Percentiles rank a stretch among this genome's conserved stretches.
Conservation (phyloP, 30 jellyfish, hydroid and myxozoan species). For the Aurelia aurita complex sp. Pacific region DNA sequence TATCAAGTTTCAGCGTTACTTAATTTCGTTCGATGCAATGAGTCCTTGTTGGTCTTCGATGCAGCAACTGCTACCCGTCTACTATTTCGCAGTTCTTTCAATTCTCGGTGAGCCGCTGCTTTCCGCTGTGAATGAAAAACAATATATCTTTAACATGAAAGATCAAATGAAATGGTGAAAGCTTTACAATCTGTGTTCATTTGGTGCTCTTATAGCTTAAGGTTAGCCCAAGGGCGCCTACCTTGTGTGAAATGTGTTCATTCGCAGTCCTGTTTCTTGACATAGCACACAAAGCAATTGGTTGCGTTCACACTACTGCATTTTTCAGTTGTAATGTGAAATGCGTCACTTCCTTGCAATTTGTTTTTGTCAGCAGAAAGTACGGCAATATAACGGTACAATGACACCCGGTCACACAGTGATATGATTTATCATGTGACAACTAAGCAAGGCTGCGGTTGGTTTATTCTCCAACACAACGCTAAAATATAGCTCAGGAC, state of each 20-base stretch:
- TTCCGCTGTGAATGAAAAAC: constrained; percentile 13
- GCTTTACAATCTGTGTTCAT: background rate
- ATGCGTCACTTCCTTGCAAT: too few species aligned
- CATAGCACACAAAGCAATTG: background rate
- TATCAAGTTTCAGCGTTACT: constrained; percentile 6
- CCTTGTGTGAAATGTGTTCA: background rate
- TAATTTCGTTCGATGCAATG: constrained; percentile 15
- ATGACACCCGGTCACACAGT: too few species aligned
- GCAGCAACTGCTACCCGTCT: constrained; percentile 1
- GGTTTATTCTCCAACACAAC: too few species aligned
- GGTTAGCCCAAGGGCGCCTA: background rate
- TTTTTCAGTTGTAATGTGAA: too few species aligned
- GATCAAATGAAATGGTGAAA: background rate
- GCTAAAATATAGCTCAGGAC: too few species aligned
- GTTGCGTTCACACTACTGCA: too few species aligned
- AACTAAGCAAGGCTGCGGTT: too few species aligned
- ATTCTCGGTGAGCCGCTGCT: constrained; percentile 32
- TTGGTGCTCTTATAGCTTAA: background rate
- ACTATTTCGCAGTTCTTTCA: constrained; percentile 16
- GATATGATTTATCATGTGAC: too few species aligned
- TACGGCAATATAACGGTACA: too few species aligned
- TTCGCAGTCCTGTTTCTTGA: background rate
- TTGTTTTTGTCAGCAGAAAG: too few species aligned
- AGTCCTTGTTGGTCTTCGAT: background rate
- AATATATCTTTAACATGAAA: background rate